Conservation (phyloP, 1,140 invertebrate genomes). For the Drosophila arawakana region DNA sequence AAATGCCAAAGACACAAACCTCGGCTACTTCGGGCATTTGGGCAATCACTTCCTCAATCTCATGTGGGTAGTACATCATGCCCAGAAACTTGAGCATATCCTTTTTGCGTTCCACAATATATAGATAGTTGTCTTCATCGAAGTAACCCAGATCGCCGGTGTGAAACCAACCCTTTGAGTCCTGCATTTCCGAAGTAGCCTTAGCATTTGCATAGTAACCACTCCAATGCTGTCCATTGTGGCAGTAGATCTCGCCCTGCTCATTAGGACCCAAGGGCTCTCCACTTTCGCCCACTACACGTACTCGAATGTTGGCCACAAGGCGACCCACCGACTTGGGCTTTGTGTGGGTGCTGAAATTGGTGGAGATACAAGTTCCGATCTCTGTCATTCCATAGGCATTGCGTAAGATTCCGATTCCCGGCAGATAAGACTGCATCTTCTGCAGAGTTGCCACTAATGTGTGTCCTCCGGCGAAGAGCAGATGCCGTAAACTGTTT, state of each 20-base stretch:
- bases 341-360: slow-evolving; percentile 48
- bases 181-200: slow-evolving; percentile 71
- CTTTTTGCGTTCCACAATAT: slow-evolving; percentile 88
- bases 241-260: slow-evolving; percentile 69
- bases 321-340: slow-evolving; percentile 71
- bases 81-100: slow-evolving; percentile 86
- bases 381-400: slow-evolving; percentile 67
- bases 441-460: slow-evolving; percentile 68
- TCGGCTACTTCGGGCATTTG: slow-evolving; percentile 72
- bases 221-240: slow-evolving; percentile 64
- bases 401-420: slow-evolving; percentile 61
- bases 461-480: slow-evolving; percentile 71
- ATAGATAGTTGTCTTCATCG: slow-evolving; percentile 86
- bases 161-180: slow-evolving; percentile 87
- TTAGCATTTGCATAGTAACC: slow-evolving; percentile 74
- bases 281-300: slow-evolving; percentile 72
- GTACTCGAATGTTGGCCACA: slow-evolving; percentile 61
- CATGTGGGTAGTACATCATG: slow-evolving; percentile 82
- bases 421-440: slow-evolving; percentile 65
- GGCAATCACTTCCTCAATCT: slow-evolving; percentile 75
- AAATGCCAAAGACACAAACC: slow-evolving; percentile 80
- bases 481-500: slow-evolving; percentile 57
- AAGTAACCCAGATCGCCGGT: slow-evolving; percentile 89
- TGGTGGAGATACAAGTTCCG: slow-evolving; percentile 52
- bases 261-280: slow-evolving; percentile 57